Evolutionary conservation across 1,140 invertebrate species (phyloP).

Genomic region (Achatina immaculata): DNA sequence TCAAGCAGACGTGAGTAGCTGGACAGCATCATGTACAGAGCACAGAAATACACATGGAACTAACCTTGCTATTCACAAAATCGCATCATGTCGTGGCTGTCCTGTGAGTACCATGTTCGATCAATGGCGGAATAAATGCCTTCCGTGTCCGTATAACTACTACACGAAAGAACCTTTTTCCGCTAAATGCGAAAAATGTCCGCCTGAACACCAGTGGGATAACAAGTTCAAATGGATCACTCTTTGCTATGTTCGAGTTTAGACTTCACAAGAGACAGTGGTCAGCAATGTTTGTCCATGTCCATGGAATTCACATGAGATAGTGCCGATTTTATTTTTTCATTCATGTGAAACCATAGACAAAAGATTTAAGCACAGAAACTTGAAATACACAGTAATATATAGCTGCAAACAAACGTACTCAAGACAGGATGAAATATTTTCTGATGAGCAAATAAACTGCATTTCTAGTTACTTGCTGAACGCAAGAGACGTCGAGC

Average conservation of each 20-base stretch:
- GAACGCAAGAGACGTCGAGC: no score
- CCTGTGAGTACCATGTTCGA: neutral
- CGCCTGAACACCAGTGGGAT: neutral
- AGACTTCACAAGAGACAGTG: no score
- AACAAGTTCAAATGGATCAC: neutral
- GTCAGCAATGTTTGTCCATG: no score
- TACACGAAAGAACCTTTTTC: neutral
- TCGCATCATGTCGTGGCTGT: conserved; percentile 13
- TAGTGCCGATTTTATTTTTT: no score
- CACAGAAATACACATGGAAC: neutral
- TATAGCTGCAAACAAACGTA: no score
- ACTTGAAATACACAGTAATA: no score
- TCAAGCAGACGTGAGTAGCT: neutral
- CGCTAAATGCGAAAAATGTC: neutral
- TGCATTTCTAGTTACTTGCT: no score
- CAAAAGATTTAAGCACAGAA: no score
- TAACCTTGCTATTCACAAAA: neutral
- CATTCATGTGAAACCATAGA: no score
- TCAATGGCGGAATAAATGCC: neutral
- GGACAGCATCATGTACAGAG: neutral
- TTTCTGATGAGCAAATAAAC: no score
- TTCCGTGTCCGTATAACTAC: neutral
- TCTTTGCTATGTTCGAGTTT: neutral
- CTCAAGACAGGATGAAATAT: no score
- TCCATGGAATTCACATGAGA: no score